Evolutionary conservation across 2,113 vertebrate genomes (phyloP).

Genomic region (Anarhynchus alexandrinus): DNA sequence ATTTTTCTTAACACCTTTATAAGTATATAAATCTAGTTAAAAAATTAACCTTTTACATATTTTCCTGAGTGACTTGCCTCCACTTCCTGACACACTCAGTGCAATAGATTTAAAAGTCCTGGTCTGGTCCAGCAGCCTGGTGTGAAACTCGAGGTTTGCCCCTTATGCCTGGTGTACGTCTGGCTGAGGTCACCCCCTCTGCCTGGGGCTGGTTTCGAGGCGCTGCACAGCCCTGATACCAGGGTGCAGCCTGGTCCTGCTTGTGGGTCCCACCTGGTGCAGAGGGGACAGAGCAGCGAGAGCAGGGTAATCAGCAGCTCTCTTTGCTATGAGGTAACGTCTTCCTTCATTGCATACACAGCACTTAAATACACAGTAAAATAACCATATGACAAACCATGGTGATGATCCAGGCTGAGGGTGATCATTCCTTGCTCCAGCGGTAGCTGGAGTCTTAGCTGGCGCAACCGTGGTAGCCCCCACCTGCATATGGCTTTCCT

Average conservation of each 20-base stretch:
- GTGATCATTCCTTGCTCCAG: neutral
- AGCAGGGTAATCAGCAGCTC: neutral
- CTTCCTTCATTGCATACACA: neutral
- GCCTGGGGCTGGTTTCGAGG: fast-evolving
- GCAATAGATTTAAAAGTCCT: neutral
- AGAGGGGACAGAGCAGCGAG: neutral
- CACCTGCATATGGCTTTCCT: neutral
- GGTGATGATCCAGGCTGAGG: neutral
- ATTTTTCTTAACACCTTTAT: neutral
- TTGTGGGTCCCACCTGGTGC: neutral
- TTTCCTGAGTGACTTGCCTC: neutral
- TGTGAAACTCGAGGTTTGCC: neutral
- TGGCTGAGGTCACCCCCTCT: fast-evolving
- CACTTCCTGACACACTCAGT: neutral
- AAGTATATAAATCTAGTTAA: neutral
- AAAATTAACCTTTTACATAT: neutral
- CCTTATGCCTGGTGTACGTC: fast-evolving
- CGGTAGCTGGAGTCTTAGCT: neutral
- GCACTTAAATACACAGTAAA: neutral
- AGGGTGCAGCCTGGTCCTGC: neutral
- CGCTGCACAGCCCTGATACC: neutral
- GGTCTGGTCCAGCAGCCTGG: neutral
- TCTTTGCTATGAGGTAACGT: neutral
- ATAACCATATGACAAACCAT: neutral
- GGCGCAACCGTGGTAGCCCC: neutral